These are phyloP conservation scores for Coregonus ussuriensis DNA, from an alignment of 2,797 vertebrate genomes.

Conservation along the genomic window DNA sequence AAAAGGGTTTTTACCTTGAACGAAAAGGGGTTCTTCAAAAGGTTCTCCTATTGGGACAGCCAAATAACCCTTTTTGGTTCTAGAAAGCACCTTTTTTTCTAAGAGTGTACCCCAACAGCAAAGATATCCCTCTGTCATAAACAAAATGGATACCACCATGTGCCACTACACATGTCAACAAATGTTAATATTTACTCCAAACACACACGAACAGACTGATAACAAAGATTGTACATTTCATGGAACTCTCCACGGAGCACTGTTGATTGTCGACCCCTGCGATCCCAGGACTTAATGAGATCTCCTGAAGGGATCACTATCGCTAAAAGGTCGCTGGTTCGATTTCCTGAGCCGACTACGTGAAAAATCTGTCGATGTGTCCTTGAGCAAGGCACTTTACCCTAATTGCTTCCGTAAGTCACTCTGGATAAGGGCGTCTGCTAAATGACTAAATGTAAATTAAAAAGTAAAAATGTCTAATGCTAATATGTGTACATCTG, in stretches of 20 bases:
- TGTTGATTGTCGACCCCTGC: slow-evolving; percentile 65
- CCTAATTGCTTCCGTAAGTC: no score
- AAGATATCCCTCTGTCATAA: not conserved
- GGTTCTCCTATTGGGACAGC: no score
- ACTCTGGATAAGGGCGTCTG: no score
- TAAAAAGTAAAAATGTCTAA: not conserved
- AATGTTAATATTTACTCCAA: not conserved
- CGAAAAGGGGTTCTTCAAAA: no score
- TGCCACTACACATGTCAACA: not conserved
- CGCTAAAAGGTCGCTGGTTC: not conserved
- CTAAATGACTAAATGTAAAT: no score
- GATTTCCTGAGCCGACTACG: no score
- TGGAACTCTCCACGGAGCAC: slow-evolving; percentile 50
- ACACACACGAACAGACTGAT: slow-evolving; percentile 27
- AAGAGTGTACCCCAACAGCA: not conserved
- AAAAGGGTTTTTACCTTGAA: no score
- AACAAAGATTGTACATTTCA: not conserved
- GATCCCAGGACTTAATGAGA: slow-evolving; percentile 63
- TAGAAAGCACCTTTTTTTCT: no score
- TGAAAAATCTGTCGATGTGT: no score
- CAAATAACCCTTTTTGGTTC: no score
- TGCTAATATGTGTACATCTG: slow-evolving; percentile 69
- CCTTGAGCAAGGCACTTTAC: no score
- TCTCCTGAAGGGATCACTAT: slow-evolving; percentile 60
- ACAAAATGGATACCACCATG: not conserved